Base-by-base conservation (phyloP, 2,797 vertebrate genomes). In the Clarias fuscus region DNA sequence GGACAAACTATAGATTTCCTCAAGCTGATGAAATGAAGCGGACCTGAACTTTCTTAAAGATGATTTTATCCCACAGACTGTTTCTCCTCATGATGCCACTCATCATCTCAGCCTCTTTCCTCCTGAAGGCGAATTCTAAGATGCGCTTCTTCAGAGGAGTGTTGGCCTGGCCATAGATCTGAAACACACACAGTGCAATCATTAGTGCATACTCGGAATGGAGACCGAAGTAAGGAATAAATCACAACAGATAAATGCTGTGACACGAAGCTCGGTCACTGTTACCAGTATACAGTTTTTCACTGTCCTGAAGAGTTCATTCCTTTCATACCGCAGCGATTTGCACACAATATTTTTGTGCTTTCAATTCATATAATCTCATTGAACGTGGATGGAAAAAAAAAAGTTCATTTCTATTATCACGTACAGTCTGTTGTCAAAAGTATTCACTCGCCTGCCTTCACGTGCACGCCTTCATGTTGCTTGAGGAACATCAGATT, bases 31-130 rank as follows among this genome's bases (percentile, higher is more conserved):
- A 48, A 4, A 5, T 7, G 56, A 43, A 86, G 20, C 59, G 6
- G 93, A 99, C 98, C 98, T 99, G 98, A 43, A 99, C 96, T 95
- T 98, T 99, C 87, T 91, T 96, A 91, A 99, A 99, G 94, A 99
- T 97, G 24, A 99, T 92, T 90, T 94, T 97, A 92, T 99, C 98
- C 98, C 98, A 99, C 73, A 99, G 88, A 90, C 97, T 99, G 93
- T 99, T 96, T 86, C 93, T 96, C 90, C 98, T 94, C 70, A 99
- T 92, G 88, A 99, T 94, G 2, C 98, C 97, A 2, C 94, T 97
- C 89, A 93, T 95, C 67, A 99, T 96, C 89, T 99, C 97, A 0
- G 97, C 95, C 92, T 97, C 96, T 94, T 99, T 99, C 92, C 98
- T 96, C 85, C 95, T 96, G 85, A 96, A 97, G 67, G 98, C 98